Evolutionary conservation across 1,140 invertebrate genomes (phyloP).

Genomic region (Neuroterus valhalla): DNA sequence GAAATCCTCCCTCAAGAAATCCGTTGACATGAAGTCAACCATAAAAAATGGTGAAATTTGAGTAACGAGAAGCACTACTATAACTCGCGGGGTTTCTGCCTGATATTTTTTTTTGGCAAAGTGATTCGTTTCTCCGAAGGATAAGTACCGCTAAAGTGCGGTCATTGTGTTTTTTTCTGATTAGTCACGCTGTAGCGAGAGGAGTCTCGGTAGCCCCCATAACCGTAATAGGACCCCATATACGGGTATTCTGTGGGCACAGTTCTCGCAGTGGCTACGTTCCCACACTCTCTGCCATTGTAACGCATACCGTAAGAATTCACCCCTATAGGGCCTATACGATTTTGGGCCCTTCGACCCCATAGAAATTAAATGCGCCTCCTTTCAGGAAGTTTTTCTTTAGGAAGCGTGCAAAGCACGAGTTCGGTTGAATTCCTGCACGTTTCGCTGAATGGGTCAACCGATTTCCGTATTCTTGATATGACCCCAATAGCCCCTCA

Average conservation of each 20-base stretch:
- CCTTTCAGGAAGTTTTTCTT: slow-evolving; percentile 49
- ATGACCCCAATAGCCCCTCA: slow-evolving; percentile 40
- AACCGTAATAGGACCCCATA: slow-evolving; percentile 57
- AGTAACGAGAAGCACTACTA: neutral
- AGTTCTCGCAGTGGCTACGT: slow-evolving; percentile 40
- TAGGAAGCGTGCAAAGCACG: slow-evolving; percentile 53
- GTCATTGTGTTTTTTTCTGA: slow-evolving; percentile 42
- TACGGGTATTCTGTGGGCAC: slow-evolving; percentile 51
- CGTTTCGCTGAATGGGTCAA: slow-evolving; percentile 46
- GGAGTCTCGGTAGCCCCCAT: slow-evolving; percentile 51
- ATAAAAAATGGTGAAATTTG: slow-evolving; percentile 7
- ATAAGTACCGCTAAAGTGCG: slow-evolving; percentile 27
- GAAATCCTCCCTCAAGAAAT: neutral
- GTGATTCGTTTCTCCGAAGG: slow-evolving; percentile 13
- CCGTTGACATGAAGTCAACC: neutral
- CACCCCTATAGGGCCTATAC: slow-evolving; percentile 51
- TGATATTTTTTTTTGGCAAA: slow-evolving; percentile 8
- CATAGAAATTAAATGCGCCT: slow-evolving; percentile 49
- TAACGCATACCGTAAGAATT: slow-evolving; percentile 57
- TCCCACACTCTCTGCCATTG: slow-evolving; percentile 62
- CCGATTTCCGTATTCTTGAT: slow-evolving; percentile 43
- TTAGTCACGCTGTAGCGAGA: slow-evolving; percentile 39
- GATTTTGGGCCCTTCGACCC: slow-evolving; percentile 33
- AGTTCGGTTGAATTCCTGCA: slow-evolving; percentile 32
- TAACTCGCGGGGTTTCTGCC: neutral